Conservation (phyloP, 1,140 invertebrate species). For the Limonius californicus region DNA sequence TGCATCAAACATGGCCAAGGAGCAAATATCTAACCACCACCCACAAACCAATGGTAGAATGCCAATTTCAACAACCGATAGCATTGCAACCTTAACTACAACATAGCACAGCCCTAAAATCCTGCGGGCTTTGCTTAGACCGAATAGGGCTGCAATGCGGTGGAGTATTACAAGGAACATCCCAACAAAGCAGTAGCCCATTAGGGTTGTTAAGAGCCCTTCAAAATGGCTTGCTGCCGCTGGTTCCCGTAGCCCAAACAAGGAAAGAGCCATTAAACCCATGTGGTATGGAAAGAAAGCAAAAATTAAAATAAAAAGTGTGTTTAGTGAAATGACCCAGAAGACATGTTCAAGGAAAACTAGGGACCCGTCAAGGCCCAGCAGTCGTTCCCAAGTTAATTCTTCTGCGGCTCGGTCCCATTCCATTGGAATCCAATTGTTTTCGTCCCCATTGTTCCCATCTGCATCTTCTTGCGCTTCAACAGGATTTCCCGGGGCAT, state of each 20-base stretch:
- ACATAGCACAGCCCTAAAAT: constrained; percentile 93
- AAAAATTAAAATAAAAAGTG: constrained; percentile 90
- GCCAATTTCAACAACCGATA: constrained; percentile 93
- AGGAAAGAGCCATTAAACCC: constrained; percentile 77
- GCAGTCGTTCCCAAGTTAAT: constrained; percentile 93
- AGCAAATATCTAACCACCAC: constrained; percentile 99
- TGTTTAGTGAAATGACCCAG: constrained; percentile 97
- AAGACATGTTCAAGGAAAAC: constrained; percentile 98
- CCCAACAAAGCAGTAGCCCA: constrained; percentile 91
- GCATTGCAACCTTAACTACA: constrained; percentile 91
- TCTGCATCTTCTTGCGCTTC: constrained; percentile 36
- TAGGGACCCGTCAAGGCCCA: constrained; percentile 95
- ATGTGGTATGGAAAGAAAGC: constrained; percentile 97
- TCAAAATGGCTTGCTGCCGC: constrained; percentile 82
- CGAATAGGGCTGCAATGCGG: constrained; percentile 68
- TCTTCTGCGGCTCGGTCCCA: constrained; percentile 98
- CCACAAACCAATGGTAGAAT: constrained; percentile 95
- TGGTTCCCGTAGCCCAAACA: constrained; percentile 72
- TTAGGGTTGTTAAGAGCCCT: constrained; percentile 85
- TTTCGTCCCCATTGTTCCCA: constrained; percentile 72
- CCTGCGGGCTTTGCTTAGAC: constrained; percentile 75
- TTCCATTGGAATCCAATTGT: constrained; percentile 97
- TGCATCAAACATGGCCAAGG: constrained; percentile 91
- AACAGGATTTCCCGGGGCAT: neutral
- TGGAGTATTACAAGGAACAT: constrained; percentile 81